Conservation (phyloP, 23 tunicate genomes). For the Aplidium turbinatum region DNA sequence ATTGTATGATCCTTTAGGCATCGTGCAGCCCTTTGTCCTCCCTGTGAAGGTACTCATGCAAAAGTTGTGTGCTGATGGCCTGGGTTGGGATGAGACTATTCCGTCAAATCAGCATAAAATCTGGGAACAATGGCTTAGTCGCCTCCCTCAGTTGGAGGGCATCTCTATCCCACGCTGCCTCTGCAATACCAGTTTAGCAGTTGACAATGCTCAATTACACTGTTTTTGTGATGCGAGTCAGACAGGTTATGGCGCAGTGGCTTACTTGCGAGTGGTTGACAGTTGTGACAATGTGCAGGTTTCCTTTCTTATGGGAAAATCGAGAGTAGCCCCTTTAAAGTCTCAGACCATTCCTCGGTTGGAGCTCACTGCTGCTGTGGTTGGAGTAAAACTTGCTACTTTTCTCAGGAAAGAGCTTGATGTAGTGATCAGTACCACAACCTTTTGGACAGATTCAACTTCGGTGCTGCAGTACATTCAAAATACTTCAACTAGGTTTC, state of each 20-base stretch:
- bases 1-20: slow-evolving; percentile 28
- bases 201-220: slow-evolving; percentile 9
- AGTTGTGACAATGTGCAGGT: not conserved
- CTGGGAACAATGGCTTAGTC: slow-evolving; percentile 23
- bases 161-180: slow-evolving; percentile 16
- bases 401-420: not conserved
- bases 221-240: slow-evolving; percentile 31
- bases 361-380: slow-evolving; percentile 34
- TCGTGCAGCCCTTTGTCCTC: slow-evolving; percentile 3
- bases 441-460: slow-evolving; percentile 42
- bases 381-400: slow-evolving; percentile 6
- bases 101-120: not conserved
- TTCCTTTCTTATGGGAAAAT: slow-evolving; percentile 31
- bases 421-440: not conserved
- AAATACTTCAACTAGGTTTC: slow-evolving; percentile 20
- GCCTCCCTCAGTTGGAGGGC: slow-evolving; percentile 10
- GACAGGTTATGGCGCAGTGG: slow-evolving; percentile 21
- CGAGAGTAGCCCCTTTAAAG: slow-evolving; percentile 22
- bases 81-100: slow-evolving; percentile 27
- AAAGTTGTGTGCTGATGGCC: not conserved
- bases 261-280: slow-evolving; percentile 18
- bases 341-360: slow-evolving; percentile 22
- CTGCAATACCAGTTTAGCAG: not conserved
- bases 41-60: slow-evolving; percentile 22
- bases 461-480: slow-evolving; percentile 15